These are phyloP conservation scores for Drosophila tani DNA, from an alignment of 1,140 invertebrate genomes.

Conservation along the genomic window DNA sequence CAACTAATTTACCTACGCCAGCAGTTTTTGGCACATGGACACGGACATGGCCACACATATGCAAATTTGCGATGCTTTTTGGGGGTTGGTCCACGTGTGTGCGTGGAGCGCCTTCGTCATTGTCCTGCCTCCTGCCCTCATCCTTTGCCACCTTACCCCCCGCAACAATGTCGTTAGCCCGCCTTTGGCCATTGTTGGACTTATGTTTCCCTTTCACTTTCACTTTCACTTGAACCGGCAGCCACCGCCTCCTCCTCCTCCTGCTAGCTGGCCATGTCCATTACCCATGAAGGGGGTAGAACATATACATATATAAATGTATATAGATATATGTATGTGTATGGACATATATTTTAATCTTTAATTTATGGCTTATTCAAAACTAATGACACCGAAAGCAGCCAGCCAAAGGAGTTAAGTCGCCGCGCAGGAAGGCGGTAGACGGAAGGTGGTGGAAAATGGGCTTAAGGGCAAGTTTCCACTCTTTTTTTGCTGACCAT, in stretches of 20 bases:
- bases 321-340: conserved; percentile 5
- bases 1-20: conserved; percentile 81
- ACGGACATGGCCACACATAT: conserved; percentile 59
- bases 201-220: conserved; percentile 72
- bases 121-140: conserved; percentile 11
- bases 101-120: conserved; percentile 37
- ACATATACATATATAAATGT: conserved; percentile 30
- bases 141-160: background rate
- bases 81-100: conserved; percentile 60
- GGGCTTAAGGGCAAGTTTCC: background rate
- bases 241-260: background rate
- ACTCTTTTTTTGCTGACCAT: background rate
- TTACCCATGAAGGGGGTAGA: conserved; percentile 36
- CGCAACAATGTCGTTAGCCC: conserved; percentile 58
- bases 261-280: conserved; percentile 41
- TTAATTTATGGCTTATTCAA: conserved; percentile 83
- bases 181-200: conserved; percentile 75
- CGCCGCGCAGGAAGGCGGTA: background rate
- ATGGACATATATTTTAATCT: conserved; percentile 70
- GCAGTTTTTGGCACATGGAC: conserved; percentile 67
- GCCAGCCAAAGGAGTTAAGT: conserved; percentile 43
- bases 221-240: conserved; percentile 27
- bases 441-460: background rate
- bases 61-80: conserved; percentile 74
- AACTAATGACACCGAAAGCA: conserved; percentile 80